A percentile compares a stretch with the other conserved stretches of the same genome.
Conservation (phyloP, 2,797 vertebrate genomes). For the Sorex maritimensis region DNA sequence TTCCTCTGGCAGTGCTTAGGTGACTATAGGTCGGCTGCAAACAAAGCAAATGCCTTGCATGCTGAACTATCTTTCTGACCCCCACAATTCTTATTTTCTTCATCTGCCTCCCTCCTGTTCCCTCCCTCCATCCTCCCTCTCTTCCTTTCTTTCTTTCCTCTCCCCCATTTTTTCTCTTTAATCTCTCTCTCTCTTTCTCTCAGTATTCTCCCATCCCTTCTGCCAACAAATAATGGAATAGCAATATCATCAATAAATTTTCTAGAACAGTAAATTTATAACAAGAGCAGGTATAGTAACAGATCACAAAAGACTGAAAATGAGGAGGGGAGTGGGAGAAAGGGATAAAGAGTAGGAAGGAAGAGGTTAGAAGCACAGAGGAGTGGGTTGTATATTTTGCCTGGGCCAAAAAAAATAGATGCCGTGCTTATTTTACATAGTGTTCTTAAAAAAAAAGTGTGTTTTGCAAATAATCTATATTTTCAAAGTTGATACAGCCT, state of each 20-base stretch:
- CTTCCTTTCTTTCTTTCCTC: too few relatives aligned
- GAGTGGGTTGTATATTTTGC: background rate
- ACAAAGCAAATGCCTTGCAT: too few relatives aligned
- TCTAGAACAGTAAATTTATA: background rate
- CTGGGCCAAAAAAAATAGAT: background rate
- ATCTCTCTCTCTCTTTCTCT: too few relatives aligned
- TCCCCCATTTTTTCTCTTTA: too few relatives aligned
- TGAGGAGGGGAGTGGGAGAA: rapidly evolving
- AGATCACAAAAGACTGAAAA: background rate
- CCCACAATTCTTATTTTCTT: too few relatives aligned
- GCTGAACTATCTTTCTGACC: too few relatives aligned
- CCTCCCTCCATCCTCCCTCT: too few relatives aligned
- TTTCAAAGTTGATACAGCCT: background rate
- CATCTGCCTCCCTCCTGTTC: background rate
- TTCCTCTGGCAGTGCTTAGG: too few relatives aligned
- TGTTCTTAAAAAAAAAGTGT: background rate
- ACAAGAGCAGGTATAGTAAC: background rate
- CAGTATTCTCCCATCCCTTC: too few relatives aligned
- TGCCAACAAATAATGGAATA: background rate
- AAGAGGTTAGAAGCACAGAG: background rate
- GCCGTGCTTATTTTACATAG: background rate
- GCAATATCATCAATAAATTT: background rate
- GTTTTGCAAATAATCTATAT: background rate
- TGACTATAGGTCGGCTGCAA: too few relatives aligned
- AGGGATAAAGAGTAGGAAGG: rapidly evolving